Conservation (phyloP, 2,888 invertebrate species). For the Pammene aurita region DNA sequence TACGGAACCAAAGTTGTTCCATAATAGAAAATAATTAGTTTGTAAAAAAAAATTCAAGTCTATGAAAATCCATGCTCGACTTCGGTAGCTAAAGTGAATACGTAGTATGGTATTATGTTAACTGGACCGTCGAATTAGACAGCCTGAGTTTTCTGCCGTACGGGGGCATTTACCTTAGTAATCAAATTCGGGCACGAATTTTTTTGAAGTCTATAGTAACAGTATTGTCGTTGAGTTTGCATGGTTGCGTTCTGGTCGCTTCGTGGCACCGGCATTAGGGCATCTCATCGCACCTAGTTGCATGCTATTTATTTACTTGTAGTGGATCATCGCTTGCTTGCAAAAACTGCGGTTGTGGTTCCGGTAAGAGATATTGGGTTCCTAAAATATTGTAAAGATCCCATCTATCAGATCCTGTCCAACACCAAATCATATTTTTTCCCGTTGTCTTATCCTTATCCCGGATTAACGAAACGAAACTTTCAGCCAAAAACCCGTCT, state of each 20-base stretch:
- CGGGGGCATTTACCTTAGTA: no score
- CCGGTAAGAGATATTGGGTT: not conserved
- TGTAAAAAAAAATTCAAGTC: no score
- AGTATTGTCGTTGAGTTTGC: conserved; percentile 15
- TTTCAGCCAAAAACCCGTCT: no score
- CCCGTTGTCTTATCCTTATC: no score
- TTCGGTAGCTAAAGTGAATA: no score
- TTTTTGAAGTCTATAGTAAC: no score
- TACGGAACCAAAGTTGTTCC: not conserved
- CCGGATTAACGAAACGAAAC: no score
- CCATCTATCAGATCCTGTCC: no score
- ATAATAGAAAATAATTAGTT: not conserved
- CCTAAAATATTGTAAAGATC: not conserved
- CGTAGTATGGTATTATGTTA: no score
- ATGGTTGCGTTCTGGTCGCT: conserved; percentile 39
- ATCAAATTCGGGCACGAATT: not conserved
- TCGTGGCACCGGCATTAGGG: conserved; percentile 48
- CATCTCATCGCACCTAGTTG: conserved; percentile 59
- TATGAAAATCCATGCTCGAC: not conserved
- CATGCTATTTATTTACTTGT: conserved; percentile 53
- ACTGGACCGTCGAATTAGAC: no score
- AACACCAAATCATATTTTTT: no score
- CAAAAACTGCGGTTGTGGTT: conserved; percentile 47
- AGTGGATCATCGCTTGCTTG: conserved; percentile 49
- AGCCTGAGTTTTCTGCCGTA: no score